phyloP scores from a whole-genome alignment of 2,888 invertebrate species.

The Drosophila dives region DNA sequence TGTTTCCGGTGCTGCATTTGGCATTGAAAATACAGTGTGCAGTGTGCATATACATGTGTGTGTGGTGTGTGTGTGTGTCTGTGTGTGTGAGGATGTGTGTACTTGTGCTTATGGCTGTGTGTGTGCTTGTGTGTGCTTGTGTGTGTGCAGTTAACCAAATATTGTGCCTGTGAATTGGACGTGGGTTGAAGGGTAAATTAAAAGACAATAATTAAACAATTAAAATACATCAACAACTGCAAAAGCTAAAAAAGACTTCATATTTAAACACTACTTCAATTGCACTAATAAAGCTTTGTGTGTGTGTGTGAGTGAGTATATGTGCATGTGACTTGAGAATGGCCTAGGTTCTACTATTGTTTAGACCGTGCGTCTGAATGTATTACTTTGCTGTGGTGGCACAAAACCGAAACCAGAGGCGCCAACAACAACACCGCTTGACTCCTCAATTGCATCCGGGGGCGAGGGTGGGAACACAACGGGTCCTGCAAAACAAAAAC shows the following conservation, averaged over 20 bases:
- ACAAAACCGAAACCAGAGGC: conserved; percentile 95
- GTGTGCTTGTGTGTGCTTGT: conserved; percentile 36
- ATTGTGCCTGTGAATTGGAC: conserved; percentile 74
- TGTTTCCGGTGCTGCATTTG: conserved; percentile 70
- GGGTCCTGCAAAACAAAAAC: conserved; percentile 87
- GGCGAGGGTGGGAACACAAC: conserved; percentile 91
- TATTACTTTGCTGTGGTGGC: conserved; percentile 87
- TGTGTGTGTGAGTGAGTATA: conserved; percentile 19
- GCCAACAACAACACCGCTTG: conserved; percentile 92
- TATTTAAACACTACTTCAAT: conserved; percentile 65
- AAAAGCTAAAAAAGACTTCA: conserved; percentile 42
- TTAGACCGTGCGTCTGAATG: conserved; percentile 63
- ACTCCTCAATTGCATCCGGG: conserved; percentile 88
- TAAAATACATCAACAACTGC: conserved; percentile 44
- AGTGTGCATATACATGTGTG: conserved; percentile 27
- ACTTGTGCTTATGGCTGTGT: conserved; percentile 23
- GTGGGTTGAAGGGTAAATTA: conserved; percentile 51
- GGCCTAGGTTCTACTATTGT: conserved; percentile 41
- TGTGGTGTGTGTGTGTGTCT: conserved; percentile 32
- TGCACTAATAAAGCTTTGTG: conserved; percentile 80
- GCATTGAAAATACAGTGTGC: conserved; percentile 38
- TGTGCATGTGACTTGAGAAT: conserved; percentile 41
- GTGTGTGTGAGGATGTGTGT: conserved; percentile 19
- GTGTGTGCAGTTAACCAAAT: conserved; percentile 69
- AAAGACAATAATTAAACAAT: conserved; percentile 61